A percentile compares a stretch with the other conserved stretches of the same genome.
Conservation (phyloP, 2,113 vertebrate species). For the Eidolon helvum region DNA sequence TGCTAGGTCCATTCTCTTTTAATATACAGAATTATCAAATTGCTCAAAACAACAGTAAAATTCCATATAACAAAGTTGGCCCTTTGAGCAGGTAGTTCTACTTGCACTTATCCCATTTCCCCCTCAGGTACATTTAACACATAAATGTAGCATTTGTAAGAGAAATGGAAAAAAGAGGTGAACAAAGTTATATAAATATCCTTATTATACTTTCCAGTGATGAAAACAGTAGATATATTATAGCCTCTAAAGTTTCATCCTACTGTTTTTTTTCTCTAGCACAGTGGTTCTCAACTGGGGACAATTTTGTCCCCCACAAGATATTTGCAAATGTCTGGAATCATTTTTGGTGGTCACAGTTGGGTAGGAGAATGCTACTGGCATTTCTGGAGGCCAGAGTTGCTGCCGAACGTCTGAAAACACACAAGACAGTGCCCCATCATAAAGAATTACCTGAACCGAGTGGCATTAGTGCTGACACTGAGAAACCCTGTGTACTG, state of each 20-base stretch:
- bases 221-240: not conserved
- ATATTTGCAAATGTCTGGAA: not conserved
- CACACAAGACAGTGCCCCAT: accelerated
- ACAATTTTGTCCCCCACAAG: not conserved
- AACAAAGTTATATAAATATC: not conserved
- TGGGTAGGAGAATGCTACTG: accelerated
- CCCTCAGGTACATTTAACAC: not conserved
- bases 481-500: not conserved
- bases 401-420: not conserved
- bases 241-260: not conserved
- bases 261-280: not conserved
- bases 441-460: not conserved
- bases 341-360: not conserved
- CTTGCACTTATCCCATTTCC: not conserved
- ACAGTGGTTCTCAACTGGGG: not conserved
- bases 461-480: not conserved
- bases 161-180: not conserved
- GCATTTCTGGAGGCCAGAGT: not conserved
- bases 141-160: not conserved
- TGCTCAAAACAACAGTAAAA: not conserved
- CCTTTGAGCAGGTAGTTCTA: not conserved
- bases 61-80: not conserved
- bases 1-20: not conserved
- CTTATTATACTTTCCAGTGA: not conserved
- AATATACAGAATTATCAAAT: not conserved